Percentiles rank a stretch among this genome's conserved stretches.
phyloP scores from a whole-genome alignment of 1,140 invertebrate species.

The Archivesica marissinica region DNA sequence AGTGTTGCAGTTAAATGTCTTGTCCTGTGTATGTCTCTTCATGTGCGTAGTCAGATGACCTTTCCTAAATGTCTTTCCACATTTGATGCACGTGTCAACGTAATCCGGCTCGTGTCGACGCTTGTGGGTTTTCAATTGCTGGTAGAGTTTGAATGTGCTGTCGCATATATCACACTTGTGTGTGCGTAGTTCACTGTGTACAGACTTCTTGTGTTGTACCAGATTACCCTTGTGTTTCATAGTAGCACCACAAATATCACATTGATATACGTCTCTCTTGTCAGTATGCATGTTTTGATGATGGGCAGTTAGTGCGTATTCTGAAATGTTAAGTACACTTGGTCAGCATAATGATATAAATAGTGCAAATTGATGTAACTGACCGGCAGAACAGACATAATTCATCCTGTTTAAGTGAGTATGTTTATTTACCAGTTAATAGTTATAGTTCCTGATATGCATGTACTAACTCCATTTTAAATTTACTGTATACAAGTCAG shows the following conservation, averaged over 20 bases:
- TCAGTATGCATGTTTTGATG: not conserved
- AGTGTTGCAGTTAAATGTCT: not conserved
- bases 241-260: conserved; percentile 14
- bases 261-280: not conserved
- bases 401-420: too few relatives aligned
- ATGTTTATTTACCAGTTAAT: too few relatives aligned
- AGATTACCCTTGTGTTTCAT: conserved; percentile 6
- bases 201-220: conserved; percentile 23
- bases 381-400: too few relatives aligned
- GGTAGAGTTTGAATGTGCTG: conserved; percentile 1
- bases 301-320: not conserved
- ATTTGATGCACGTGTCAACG: conserved; percentile 10
- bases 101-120: conserved; percentile 8
- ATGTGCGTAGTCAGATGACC: conserved; percentile 10
- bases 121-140: conserved; percentile 11
- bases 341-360: too few relatives aligned
- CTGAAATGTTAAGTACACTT: not conserved
- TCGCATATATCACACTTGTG: conserved; percentile 6
- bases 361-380: too few relatives aligned
- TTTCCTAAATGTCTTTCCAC: conserved; percentile 26
- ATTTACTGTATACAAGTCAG: too few relatives aligned
- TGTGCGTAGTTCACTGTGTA: not conserved
- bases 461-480: too few relatives aligned
- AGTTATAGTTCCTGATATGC: too few relatives aligned
- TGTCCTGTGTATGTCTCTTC: conserved; percentile 14